These are phyloP conservation scores for Amiota communis DNA, from an alignment of 2,888 invertebrate genomes.

Conservation along the genomic window DNA sequence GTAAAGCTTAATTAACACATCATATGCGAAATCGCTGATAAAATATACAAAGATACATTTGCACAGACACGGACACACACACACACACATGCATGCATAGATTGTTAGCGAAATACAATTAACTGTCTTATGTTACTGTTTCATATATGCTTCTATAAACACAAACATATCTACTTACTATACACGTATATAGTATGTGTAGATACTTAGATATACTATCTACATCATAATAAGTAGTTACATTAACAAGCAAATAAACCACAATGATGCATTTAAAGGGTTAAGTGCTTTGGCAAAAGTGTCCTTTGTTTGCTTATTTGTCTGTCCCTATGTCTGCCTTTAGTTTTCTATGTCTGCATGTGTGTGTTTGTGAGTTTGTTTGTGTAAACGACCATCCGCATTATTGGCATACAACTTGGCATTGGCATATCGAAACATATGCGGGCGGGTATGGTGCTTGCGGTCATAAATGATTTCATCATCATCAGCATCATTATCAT, in stretches of 20 bases:
- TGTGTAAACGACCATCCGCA: not conserved
- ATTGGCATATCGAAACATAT: too few species aligned
- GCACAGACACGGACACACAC: not conserved
- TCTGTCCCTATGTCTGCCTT: not conserved
- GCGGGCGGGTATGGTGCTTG: too few species aligned
- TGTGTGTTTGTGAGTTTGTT: not conserved
- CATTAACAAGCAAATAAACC: conserved; percentile 17
- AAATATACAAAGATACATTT: conserved; percentile 1
- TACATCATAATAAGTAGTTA: conserved; percentile 10
- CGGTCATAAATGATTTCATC: too few species aligned
- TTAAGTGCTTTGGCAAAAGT: conserved; percentile 5
- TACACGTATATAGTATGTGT: not conserved
- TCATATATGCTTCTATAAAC: too few species aligned
- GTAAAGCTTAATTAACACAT: conserved; percentile 21
- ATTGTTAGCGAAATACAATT: too few species aligned
- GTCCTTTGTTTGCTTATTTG: not conserved
- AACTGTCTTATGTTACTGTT: too few species aligned
- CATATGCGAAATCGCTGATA: conserved; percentile 22
- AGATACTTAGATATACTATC: too few species aligned
- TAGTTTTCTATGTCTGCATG: not conserved
- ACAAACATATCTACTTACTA: not conserved
- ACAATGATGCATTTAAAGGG: conserved; percentile 7
- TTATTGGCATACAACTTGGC: too few species aligned
- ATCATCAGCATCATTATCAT: too few species aligned
- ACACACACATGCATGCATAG: not conserved